These are phyloP conservation scores for Ectemnius cavifrons DNA, from an alignment of 2,888 invertebrate genomes.

Conservation along the genomic window DNA sequence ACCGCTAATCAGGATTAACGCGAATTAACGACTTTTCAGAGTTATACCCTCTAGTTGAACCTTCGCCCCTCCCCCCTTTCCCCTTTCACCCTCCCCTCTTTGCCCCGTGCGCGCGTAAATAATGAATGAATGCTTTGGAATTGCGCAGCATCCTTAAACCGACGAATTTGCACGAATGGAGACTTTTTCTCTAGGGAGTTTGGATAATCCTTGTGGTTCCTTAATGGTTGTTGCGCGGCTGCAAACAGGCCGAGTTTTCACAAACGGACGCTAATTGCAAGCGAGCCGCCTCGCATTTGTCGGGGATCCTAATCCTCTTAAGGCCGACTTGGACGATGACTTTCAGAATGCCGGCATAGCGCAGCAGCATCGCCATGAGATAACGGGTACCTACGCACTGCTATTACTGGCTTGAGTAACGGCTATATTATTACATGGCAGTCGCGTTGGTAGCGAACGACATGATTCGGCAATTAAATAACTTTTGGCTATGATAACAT, in stretches of 20 bases:
- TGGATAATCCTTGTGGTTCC: too few species aligned
- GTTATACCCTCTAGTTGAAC: not conserved
- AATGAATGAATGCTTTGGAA: too few species aligned
- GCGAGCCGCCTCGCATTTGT: conserved; percentile 31
- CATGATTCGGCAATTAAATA: conserved; percentile 10
- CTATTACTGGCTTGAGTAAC: not conserved
- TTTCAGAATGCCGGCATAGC: conserved; percentile 14
- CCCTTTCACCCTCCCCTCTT: too few species aligned
- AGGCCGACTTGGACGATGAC: conserved; percentile 21
- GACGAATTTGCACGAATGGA: not conserved
- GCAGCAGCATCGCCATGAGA: not conserved
- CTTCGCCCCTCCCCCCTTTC: too few species aligned
- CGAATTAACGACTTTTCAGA: conserved; percentile 25
- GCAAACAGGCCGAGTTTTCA: not conserved
- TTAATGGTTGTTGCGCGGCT: not conserved
- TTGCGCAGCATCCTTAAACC: not conserved
- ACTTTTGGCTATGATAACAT: not conserved
- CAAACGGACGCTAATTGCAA: conserved; percentile 8
- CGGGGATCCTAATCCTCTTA: conserved; percentile 33
- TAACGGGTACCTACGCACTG: conserved; percentile 1
- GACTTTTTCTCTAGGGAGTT: not conserved
- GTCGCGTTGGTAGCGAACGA: not conserved
- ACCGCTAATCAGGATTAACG: conserved; percentile 49
- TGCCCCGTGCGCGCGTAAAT: too few species aligned
- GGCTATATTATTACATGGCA: conserved; percentile 1